Evolutionary conservation across 2,888 invertebrate species (phyloP).

Genomic region (Drosophila mayaguana): DNA sequence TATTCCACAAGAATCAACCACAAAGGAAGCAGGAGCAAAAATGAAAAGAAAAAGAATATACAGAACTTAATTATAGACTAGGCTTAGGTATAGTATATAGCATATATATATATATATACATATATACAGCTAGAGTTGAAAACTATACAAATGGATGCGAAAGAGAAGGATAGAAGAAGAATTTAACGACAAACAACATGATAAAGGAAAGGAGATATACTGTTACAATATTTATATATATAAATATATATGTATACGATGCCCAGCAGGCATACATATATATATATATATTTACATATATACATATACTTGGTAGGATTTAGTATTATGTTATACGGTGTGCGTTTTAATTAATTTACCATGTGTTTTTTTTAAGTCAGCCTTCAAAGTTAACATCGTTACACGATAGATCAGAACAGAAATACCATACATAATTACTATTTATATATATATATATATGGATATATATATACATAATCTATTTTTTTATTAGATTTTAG

Average conservation of each 20-base stretch:
- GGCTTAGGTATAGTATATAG: constrained; percentile 16
- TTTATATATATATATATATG: constrained; percentile 30
- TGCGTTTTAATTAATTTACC: constrained; percentile 40
- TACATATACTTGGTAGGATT: constrained; percentile 14
- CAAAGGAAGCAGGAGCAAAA: not conserved
- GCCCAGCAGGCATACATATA: not conserved
- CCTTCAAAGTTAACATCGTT: constrained; percentile 55
- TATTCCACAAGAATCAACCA: constrained; percentile 41
- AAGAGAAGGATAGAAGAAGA: not conserved
- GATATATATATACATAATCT: constrained; percentile 1
- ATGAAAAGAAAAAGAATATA: constrained; percentile 8
- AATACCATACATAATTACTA: constrained; percentile 30
- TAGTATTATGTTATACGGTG: constrained; percentile 34
- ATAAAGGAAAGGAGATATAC: constrained; percentile 3
- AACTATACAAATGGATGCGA: constrained; percentile 45
- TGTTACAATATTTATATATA: constrained; percentile 20
- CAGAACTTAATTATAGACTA: constrained; percentile 24
- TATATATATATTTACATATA: constrained; percentile 3
- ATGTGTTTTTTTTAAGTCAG: constrained; percentile 30
- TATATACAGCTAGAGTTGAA: constrained; percentile 58
- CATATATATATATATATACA: constrained; percentile 7
- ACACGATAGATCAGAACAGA: constrained; percentile 36
- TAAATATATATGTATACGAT: constrained; percentile 3
- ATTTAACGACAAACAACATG: not conserved
- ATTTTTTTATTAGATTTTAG: constrained; percentile 59